Conservation (phyloP, 1,140 invertebrate species). For the Drosophila truncata region DNA sequence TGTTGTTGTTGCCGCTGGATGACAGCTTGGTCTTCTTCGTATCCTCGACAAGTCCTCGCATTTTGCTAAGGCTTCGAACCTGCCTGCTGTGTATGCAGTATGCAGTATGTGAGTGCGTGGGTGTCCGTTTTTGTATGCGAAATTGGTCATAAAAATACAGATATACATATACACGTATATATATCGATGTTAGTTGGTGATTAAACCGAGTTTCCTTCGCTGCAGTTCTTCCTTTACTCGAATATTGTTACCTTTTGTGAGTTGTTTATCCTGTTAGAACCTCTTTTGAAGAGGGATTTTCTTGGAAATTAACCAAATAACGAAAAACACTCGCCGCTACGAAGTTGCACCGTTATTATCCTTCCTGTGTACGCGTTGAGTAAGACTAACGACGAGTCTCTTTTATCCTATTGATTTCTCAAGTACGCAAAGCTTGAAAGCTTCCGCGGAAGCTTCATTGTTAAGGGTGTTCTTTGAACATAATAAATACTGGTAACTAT, state of each 20-base stretch:
- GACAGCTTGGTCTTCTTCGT: slow-evolving; percentile 74
- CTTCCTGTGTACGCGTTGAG: slow-evolving; percentile 73
- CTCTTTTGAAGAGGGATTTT: slow-evolving; percentile 26
- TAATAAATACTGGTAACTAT: neutral
- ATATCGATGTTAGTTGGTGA: slow-evolving; percentile 34
- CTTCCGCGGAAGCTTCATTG: slow-evolving; percentile 44
- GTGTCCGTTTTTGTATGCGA: slow-evolving; percentile 29
- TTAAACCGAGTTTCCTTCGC: neutral
- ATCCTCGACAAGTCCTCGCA: slow-evolving; percentile 81
- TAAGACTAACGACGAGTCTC: slow-evolving; percentile 62
- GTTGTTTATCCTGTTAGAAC: neutral
- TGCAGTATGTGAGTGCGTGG: slow-evolving; percentile 30
- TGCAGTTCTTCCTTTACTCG: neutral
- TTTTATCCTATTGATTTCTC: slow-evolving; percentile 72
- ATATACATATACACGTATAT: slow-evolving; percentile 9
- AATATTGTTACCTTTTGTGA: slow-evolving; percentile 16
- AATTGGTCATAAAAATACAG: slow-evolving; percentile 51
- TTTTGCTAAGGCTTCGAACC: slow-evolving; percentile 55
- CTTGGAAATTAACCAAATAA: slow-evolving; percentile 30
- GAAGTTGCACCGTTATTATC: slow-evolving; percentile 58
- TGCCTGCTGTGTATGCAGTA: slow-evolving; percentile 14
- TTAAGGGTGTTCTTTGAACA: slow-evolving; percentile 33
- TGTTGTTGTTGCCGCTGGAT: slow-evolving; percentile 62
- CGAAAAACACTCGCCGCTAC: slow-evolving; percentile 21
- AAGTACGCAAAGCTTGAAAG: slow-evolving; percentile 40